Evolutionary conservation across 2,113 vertebrate genomes (phyloP).

Genomic region (Haemorhous mexicanus): DNA sequence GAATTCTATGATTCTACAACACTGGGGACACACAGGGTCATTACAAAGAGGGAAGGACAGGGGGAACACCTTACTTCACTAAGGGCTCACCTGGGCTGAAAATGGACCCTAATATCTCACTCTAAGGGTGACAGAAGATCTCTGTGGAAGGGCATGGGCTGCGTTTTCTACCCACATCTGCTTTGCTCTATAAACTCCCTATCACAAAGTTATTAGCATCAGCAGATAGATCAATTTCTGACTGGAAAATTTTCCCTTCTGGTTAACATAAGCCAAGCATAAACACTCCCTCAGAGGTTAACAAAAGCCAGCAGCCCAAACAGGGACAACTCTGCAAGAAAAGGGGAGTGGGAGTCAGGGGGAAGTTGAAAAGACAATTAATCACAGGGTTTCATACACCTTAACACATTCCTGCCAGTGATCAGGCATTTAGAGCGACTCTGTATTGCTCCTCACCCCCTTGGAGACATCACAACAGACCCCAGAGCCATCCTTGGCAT

Average conservation of each 20-base stretch:
- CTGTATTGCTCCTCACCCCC: not conserved
- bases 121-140: not conserved
- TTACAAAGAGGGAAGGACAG: accelerated
- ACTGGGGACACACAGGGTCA: accelerated
- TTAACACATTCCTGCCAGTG: not conserved
- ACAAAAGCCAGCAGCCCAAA: constrained; percentile 35
- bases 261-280: not conserved
- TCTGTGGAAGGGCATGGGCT: not conserved
- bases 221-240: not conserved
- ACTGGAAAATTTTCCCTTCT: not conserved
- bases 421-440: not conserved
- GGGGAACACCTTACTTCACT: not conserved
- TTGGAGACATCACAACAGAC: not conserved
- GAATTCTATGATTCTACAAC: not conserved
- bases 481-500: accelerated
- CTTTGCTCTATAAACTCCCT: not conserved
- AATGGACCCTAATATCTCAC: accelerated
- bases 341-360: not conserved
- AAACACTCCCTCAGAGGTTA: not conserved
- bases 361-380: not conserved
- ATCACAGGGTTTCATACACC: not conserved
- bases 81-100: not conserved
- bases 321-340: not conserved
- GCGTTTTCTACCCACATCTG: not conserved
- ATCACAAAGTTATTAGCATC: not conserved